Evolutionary conservation across 2,888 invertebrate species (phyloP), one percentile per base, ranked within the genome.

Genomic region (Polyommatus iphigenia): DNA sequence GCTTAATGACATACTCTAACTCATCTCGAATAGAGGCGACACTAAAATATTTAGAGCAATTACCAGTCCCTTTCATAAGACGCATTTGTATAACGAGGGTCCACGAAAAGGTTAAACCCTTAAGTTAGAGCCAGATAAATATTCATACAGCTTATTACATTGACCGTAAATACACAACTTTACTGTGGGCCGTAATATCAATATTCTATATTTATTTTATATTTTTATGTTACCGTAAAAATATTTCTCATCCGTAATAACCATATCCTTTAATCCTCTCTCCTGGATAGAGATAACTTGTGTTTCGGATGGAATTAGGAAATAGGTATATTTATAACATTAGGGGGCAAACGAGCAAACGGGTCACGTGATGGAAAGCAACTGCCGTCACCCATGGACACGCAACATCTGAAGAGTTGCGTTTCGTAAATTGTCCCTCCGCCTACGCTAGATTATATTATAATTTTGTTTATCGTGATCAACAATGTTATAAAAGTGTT

Each of bases 41-140:
- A 67, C 76, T 76, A 73, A 78, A 78, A 77, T 76, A 77, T 79
- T 62, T 76, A 72, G 41, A 79, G 77, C 77, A 77, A 77, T 77
- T 67, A 73, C 77, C 79, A 79, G 67, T 32, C 67, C 67, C 67
- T 67, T 67, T 67, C 67, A 29, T 67, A 67, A 67, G 67, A 67
- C 67, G 67, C 67, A 79, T 79, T 78, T 79, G 78, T 79, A 76
- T 36, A 71, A 75, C 73, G 24, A 78, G 76, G 78, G 78, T 79
- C 29, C 29, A 15, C 13, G 67, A 67, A 67, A 32, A 67, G 67
- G 29, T 67, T 67, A 67, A 67, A 32, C 67, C 67, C 67, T 67
- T 67, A 67, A 67, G 29, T 67, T 67, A 73, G 73, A 46, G 20
- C 46, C 20, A 20, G 13, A 72, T 71, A 71, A 72, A 72, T 73